phyloP scores from a whole-genome alignment of 2,888 invertebrate species.

The Lingula anatina region DNA sequence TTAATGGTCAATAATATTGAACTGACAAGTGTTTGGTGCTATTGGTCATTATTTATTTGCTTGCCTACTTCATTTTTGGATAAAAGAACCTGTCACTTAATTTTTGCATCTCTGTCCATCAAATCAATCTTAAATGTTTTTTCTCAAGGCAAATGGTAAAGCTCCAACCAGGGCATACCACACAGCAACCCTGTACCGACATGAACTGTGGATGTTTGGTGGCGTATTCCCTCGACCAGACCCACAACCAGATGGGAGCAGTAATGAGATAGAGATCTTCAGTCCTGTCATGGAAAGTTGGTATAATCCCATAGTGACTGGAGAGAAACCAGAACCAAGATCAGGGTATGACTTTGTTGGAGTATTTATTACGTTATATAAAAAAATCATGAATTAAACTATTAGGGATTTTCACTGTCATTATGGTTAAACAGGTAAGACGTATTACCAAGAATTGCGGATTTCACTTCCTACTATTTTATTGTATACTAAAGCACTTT shows the following conservation, averaged over 20 bases:
- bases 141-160: slow-evolving; percentile 33
- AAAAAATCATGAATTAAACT: background rate
- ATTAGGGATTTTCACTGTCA: too few species aligned
- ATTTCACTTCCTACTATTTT: too few species aligned
- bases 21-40: too few species aligned
- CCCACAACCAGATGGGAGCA: slow-evolving; percentile 47
- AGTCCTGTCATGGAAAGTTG: slow-evolving; percentile 46
- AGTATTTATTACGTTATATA: background rate
- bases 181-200: slow-evolving; percentile 40
- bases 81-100: background rate
- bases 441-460: too few species aligned
- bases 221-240: slow-evolving; percentile 46
- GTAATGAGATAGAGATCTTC: slow-evolving; percentile 47
- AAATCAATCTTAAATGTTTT: too few species aligned
- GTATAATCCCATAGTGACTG: slow-evolving; percentile 45
- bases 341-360: slow-evolving; percentile 40
- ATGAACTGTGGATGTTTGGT: slow-evolving; percentile 50
- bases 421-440: too few species aligned
- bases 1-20: too few species aligned
- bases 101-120: too few species aligned
- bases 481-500: too few species aligned
- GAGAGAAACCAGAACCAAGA: slow-evolving; percentile 38
- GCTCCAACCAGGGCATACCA: slow-evolving; percentile 48
- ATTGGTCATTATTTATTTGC: background rate
- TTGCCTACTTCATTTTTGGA: background rate